A percentile compares a stretch with the other conserved stretches of the same genome.
These are phyloP conservation scores for Nephotettix cincticeps DNA, from an alignment of 1,140 invertebrate genomes.

Conservation along the genomic window DNA sequence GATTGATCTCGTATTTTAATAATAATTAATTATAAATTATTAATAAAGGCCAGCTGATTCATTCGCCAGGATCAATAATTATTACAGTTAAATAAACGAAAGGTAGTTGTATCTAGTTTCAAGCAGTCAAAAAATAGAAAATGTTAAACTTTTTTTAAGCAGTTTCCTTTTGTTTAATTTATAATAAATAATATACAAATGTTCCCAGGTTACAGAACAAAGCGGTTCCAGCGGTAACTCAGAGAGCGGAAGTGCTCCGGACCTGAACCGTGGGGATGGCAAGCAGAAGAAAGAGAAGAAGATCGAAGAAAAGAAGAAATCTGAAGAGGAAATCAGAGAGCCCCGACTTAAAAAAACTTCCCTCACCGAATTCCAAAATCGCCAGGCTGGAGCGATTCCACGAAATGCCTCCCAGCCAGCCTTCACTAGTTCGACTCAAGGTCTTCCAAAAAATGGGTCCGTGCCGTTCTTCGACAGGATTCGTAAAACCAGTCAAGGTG, in stretches of 20 bases:
- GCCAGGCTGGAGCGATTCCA: constrained; percentile 53
- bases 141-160: too few species aligned
- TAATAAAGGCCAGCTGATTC: too few species aligned
- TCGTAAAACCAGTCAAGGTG: constrained; percentile 73
- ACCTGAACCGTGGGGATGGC: constrained; percentile 29
- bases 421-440: constrained; percentile 74
- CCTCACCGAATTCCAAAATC: constrained; percentile 18
- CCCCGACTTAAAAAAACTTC: constrained; percentile 14
- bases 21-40: too few species aligned
- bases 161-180: too few species aligned
- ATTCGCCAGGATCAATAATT: too few species aligned
- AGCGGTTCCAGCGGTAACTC: constrained; percentile 54
- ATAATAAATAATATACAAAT: not conserved
- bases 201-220: constrained; percentile 58
- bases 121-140: too few species aligned
- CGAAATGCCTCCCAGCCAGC: constrained; percentile 82
- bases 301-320: constrained; percentile 26
- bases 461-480: constrained; percentile 85
- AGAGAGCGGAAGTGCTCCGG: constrained; percentile 30
- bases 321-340: constrained; percentile 14
- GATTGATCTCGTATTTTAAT: too few species aligned
- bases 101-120: too few species aligned
- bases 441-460: constrained; percentile 82
- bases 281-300: constrained; percentile 34
- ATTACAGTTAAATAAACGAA: too few species aligned